These are phyloP conservation scores for Reticulitermes lucifugus DNA, from an alignment of 2,888 invertebrate species.

Conservation along the genomic window DNA sequence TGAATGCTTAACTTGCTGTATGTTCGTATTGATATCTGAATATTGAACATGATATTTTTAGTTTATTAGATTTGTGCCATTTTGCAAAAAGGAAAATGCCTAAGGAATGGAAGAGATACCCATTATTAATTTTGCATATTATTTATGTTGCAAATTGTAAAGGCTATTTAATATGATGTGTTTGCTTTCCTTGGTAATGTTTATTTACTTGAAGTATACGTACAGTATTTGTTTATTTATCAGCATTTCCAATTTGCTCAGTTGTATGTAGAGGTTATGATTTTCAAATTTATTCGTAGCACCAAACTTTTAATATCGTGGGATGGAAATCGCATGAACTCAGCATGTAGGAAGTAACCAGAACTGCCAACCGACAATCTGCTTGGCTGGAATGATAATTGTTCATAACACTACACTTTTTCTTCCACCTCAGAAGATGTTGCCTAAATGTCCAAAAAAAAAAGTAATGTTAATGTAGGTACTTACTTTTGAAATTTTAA, in stretches of 20 bases:
- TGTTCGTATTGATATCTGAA: not conserved
- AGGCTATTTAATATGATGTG: not conserved
- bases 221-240: no score
- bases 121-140: not conserved
- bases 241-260: no score
- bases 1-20: not conserved
- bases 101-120: not conserved
- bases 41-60: not conserved
- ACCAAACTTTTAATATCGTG: not conserved
- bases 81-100: not conserved
- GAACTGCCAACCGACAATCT: not conserved
- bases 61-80: not conserved
- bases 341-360: not conserved
- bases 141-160: not conserved
- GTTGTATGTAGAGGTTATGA: conserved; percentile 17
- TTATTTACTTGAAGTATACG: no score
- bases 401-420: no score
- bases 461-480: no score
- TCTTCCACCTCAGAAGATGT: no score
- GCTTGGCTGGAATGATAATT: no score
- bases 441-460: no score
- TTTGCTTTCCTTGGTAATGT: no score
- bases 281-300: not conserved
- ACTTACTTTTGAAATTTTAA: no score
- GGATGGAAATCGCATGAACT: not conserved